Evolutionary conservation across 2,113 vertebrate genomes (phyloP).

Genomic region (Canis aureus): DNA sequence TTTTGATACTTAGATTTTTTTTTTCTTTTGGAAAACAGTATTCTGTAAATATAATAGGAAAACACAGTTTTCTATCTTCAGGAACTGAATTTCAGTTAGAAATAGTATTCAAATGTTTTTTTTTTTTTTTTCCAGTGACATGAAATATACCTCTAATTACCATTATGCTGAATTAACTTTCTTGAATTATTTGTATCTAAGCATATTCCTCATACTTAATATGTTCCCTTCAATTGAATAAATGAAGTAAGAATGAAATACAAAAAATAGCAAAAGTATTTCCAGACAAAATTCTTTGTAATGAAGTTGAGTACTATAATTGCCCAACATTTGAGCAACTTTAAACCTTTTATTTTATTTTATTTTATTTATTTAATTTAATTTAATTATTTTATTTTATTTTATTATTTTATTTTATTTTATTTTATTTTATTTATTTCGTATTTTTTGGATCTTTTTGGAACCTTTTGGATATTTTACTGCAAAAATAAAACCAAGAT

Average conservation of each 20-base stretch:
- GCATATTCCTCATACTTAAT: background rate
- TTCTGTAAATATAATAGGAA: slow-evolving; percentile 1
- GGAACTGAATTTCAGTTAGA: background rate
- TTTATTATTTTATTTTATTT: background rate
- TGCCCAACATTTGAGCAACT: background rate
- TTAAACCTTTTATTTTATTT: background rate
- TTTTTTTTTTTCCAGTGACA: background rate
- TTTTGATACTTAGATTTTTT: slow-evolving; percentile 42
- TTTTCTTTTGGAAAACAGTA: slow-evolving; percentile 28
- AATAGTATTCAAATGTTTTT: background rate
- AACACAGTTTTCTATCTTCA: background rate
- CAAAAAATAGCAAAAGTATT: background rate
- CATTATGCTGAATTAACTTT: background rate
- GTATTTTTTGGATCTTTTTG: background rate
- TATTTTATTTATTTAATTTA: no score
- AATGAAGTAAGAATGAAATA: background rate
- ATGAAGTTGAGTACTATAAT: background rate
- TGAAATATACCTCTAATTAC: background rate
- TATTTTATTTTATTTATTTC: no score
- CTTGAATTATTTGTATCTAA: slow-evolving; percentile 3
- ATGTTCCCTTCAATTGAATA: background rate
- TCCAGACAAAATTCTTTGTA: background rate
- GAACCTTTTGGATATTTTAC: background rate
- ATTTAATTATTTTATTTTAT: no score
- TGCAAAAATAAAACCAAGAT: background rate